These are phyloP conservation scores for Lampris incognitus DNA, from an alignment of 2,113 vertebrate species.

Conservation along the genomic window DNA sequence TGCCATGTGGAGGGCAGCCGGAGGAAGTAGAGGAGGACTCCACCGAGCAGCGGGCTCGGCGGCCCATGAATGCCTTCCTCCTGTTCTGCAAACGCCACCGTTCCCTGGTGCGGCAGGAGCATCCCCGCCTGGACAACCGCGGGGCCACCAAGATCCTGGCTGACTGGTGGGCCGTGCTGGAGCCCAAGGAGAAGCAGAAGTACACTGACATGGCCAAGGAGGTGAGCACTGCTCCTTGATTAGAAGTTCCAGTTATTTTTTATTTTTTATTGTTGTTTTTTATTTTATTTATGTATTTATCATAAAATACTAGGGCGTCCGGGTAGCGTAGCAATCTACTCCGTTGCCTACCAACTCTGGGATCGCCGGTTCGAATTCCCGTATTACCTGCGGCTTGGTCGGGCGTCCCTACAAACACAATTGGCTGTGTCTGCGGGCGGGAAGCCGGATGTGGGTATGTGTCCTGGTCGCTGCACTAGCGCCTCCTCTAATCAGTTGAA, in stretches of 20 bases:
- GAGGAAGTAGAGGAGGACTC: constrained; percentile 93
- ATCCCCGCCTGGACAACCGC: constrained; percentile 96
- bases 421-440: too few species aligned
- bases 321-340: too few species aligned
- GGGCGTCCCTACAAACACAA: too few species aligned
- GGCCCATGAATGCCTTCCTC: constrained; percentile 99
- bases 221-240: constrained; percentile 76
- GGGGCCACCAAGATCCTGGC: constrained; percentile 98
- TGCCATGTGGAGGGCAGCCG: constrained; percentile 83
- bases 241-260: not conserved
- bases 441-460: too few species aligned
- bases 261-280: not conserved
- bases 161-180: constrained; percentile 98
- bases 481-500: too few species aligned
- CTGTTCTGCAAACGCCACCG: constrained; percentile 98
- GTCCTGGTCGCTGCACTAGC: too few species aligned
- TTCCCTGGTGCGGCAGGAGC: constrained; percentile 94
- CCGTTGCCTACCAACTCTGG: too few species aligned
- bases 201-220: constrained; percentile 99
- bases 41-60: constrained; percentile 91
- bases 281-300: not conserved
- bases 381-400: too few species aligned
- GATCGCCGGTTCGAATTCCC: too few species aligned
- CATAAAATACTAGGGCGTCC: too few species aligned
- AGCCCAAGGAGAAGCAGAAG: constrained; percentile 98